Evolutionary conservation across 2,888 invertebrate species (phyloP).

Genomic region (Pyrochroa serraticornis): DNA sequence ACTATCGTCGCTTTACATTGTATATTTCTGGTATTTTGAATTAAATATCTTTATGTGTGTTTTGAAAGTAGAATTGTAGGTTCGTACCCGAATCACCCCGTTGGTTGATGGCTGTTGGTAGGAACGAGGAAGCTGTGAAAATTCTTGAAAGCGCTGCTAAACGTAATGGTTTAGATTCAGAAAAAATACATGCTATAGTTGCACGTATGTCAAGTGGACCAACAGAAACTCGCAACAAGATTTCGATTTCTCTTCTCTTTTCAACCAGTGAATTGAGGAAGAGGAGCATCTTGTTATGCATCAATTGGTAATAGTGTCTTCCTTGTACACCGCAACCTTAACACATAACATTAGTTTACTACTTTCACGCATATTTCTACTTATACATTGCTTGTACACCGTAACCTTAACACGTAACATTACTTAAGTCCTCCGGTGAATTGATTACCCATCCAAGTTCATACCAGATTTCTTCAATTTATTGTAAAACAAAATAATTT

Average conservation of each 20-base stretch:
- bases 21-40: conserved; percentile 59
- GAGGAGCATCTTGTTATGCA: conserved; percentile 60
- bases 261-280: conserved; percentile 60
- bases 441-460: too few relatives aligned
- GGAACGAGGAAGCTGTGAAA: conserved; percentile 60
- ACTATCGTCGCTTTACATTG: conserved; percentile 60
- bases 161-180: conserved; percentile 45
- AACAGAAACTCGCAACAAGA: conserved; percentile 43
- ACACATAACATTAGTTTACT: too few relatives aligned
- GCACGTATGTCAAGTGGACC: conserved; percentile 43
- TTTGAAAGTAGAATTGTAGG: conserved; percentile 40
- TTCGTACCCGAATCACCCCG: conserved; percentile 67
- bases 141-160: conserved; percentile 53
- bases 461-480: too few relatives aligned
- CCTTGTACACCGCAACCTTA: too few relatives aligned
- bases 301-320: conserved; percentile 62
- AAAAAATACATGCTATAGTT: conserved; percentile 32
- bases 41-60: background rate
- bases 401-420: too few relatives aligned
- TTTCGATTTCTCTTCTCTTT: conserved; percentile 58
- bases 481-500: conserved; percentile 17
- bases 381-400: too few relatives aligned
- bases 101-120: conserved; percentile 66
- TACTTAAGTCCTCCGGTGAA: too few relatives aligned
- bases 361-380: too few relatives aligned